phyloP scores from a whole-genome alignment of 1,140 invertebrate species.

The Agraylea sexmaculata region DNA sequence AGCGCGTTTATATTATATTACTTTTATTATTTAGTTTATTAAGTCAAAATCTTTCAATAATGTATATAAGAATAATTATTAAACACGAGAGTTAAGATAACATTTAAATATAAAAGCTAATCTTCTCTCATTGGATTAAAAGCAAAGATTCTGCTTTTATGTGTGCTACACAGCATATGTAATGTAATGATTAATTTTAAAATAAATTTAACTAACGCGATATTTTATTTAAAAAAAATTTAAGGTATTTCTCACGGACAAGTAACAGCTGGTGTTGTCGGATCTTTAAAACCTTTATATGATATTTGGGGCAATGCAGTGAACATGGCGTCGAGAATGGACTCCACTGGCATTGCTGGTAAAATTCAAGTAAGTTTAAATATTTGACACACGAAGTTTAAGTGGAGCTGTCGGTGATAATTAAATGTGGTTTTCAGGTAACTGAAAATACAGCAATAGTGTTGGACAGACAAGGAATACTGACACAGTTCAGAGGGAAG shows the following conservation, averaged over 20 bases:
- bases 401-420: not conserved
- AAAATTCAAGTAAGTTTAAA: constrained; percentile 57
- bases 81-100: no score
- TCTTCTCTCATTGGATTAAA: no score
- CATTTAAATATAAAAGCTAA: no score
- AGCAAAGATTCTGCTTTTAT: no score
- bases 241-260: constrained; percentile 67
- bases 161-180: no score
- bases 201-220: no score
- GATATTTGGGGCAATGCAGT: constrained; percentile 93
- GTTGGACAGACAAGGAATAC: constrained; percentile 52
- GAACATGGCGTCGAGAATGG: constrained; percentile 90
- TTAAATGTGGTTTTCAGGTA: constrained; percentile 37
- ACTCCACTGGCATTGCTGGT: constrained; percentile 65
- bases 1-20: no score
- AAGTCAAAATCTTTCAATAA: no score
- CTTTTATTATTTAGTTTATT: no score
- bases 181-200: no score
- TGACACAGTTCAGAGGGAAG: constrained; percentile 56
- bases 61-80: no score
- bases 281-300: constrained; percentile 76
- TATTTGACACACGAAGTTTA: constrained; percentile 4
- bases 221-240: constrained; percentile 16
- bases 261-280: constrained; percentile 84
- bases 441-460: constrained; percentile 61